Percentiles rank a stretch among this genome's conserved stretches.
These are phyloP conservation scores for Biston stratarius DNA, from an alignment of 2,888 invertebrate species.

Conservation along the genomic window DNA sequence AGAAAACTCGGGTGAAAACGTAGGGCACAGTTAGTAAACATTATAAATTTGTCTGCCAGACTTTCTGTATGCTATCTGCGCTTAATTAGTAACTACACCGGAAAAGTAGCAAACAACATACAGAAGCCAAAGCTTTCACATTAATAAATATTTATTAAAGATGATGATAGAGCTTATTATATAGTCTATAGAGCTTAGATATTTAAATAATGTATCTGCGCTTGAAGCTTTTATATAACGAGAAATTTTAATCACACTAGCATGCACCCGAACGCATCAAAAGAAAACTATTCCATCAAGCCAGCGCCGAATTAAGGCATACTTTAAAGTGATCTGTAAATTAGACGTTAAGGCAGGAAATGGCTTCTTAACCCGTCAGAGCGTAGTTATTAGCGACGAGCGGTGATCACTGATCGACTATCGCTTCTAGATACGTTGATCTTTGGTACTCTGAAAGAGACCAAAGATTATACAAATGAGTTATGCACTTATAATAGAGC, in stretches of 20 bases:
- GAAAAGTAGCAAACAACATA: no score
- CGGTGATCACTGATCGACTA: constrained; percentile 74
- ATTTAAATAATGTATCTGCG: background rate
- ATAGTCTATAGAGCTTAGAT: no score
- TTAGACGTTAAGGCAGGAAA: constrained; percentile 84
- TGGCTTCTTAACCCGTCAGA: constrained; percentile 84
- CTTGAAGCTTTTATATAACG: constrained; percentile 5
- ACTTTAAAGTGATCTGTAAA: constrained; percentile 78
- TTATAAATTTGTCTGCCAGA: no score
- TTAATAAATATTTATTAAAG: no score
- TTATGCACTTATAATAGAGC: background rate
- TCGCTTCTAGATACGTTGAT: constrained; percentile 75
- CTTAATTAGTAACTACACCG: no score
- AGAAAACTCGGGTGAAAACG: no score
- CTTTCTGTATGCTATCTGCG: no score
- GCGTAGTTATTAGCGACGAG: constrained; percentile 75
- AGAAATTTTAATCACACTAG: constrained; percentile 31
- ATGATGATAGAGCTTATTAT: no score
- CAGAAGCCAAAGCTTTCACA: no score
- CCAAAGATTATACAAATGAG: constrained; percentile 54
- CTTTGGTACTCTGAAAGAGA: constrained; percentile 60
- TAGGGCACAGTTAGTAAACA: no score
- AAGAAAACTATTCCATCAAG: constrained; percentile 53
- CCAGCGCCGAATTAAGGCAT: constrained; percentile 53
- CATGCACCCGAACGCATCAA: constrained; percentile 47